Evolutionary conservation across 2,113 vertebrate genomes (phyloP), one percentile per base, ranked within the genome.

Genomic region (Actinemys pallida): DNA sequence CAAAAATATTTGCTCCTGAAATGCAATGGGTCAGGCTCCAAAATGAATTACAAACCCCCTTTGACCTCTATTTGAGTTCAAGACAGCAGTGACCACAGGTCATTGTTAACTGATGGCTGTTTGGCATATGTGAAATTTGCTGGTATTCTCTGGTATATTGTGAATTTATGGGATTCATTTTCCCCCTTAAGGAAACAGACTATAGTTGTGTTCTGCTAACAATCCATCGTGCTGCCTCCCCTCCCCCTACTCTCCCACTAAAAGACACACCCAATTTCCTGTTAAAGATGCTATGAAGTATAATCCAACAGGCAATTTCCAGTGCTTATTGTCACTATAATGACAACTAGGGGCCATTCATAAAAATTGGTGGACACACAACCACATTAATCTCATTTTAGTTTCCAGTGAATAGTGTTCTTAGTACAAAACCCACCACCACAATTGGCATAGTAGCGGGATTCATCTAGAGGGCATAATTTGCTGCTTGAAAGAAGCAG

Each of bases 31-130:
- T 90, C 88, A 94, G 83, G 85, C 86, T 93, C 95, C 94, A 95
- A 94, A 95, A 94, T 69, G 79, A n/a, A 27, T 47, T 81, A 35
- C 2, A 78, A 95, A 16, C 22, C 80, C 81, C 95, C 95, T 94
- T 92, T 96, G 96, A 96, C 93, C 92, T 80, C 75, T 89, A 92
- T 90, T 54, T 93, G 94, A 96, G 88, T 93, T 92, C 50, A 82
- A 93, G 92, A 50, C 79, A 88, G 42, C 52, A 90, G 54, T 35
- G 86, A 82, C 84, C 47, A 83, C 65, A 83, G 88, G 76, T 24
- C 20, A 45, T 85, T 93, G 69, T 65, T 86, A 87, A 95, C 94
- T 96, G 89, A 92, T 53, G 56, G 84, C 29, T 88, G 3, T 87
- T 95, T 0, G 1, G 2, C 31, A 90, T 90, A 39, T 31, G 49